A percentile compares a stretch with the other conserved stretches of the same genome.
These are phyloP conservation scores for Nycticryphes semicollaris DNA, from an alignment of 2,113 vertebrate species.

Conservation along the genomic window DNA sequence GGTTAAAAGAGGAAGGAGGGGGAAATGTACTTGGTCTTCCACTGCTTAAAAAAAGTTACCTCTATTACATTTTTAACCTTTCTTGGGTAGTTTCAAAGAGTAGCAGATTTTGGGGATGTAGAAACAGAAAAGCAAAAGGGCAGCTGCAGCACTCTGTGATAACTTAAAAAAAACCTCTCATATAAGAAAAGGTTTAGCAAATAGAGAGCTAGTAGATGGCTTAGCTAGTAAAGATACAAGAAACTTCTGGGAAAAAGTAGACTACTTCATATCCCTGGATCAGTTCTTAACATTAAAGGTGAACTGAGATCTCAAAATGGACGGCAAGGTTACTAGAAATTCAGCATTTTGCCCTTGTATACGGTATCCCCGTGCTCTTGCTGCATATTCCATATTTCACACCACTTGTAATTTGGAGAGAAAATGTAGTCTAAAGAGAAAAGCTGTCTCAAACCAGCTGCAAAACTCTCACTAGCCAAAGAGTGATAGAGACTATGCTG, in stretches of 20 bases:
- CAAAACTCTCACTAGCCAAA: not conserved
- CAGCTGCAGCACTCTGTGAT: not conserved
- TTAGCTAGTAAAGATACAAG: not conserved
- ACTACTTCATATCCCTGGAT: not conserved
- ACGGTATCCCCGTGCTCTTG: not conserved
- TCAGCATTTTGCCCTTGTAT: not conserved
- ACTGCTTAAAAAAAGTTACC: not conserved
- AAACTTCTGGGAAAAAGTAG: not conserved
- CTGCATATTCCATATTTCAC: not conserved
- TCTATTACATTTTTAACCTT: not conserved
- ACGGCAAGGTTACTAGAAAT: not conserved
- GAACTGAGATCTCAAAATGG: not conserved
- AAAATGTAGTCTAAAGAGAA: not conserved
- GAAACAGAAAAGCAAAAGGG: not conserved
- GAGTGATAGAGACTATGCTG: not conserved
- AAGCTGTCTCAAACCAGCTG: not conserved
- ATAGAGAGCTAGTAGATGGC: not conserved
- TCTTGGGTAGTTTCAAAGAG: not conserved
- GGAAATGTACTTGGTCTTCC: not conserved
- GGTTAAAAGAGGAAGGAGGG: not conserved
- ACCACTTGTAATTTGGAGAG: not conserved
- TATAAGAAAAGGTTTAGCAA: not conserved
- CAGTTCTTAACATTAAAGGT: not conserved
- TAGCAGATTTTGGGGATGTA: not conserved
- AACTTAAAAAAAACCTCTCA: not conserved